Evolutionary conservation across 2,888 invertebrate genomes (phyloP).

Genomic region (Drosophila colorata): DNA sequence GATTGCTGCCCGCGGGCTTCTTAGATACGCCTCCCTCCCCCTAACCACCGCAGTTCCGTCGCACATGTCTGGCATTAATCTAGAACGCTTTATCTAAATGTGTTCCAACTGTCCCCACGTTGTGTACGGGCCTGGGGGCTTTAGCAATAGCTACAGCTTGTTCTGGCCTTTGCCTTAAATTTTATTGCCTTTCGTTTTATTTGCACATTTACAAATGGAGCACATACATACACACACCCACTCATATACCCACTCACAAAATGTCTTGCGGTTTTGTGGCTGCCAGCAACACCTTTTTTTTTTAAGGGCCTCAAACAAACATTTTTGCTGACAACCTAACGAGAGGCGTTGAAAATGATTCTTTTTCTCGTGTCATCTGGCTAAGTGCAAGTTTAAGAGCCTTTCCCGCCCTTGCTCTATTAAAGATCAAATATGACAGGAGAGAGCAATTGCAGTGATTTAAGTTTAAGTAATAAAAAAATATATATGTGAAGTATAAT

Average conservation of each 20-base stretch:
- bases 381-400: constrained; percentile 68
- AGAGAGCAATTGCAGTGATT: constrained; percentile 19
- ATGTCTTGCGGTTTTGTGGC: constrained; percentile 50
- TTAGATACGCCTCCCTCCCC: not conserved
- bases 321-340: constrained; percentile 29
- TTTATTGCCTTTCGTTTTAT: constrained; percentile 78
- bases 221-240: constrained; percentile 29
- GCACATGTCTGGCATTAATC: constrained; percentile 66
- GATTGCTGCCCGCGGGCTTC: constrained; percentile 64
- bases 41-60: not conserved
- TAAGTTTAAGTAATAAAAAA: constrained; percentile 4
- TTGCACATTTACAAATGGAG: constrained; percentile 78
- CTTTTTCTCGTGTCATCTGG: constrained; percentile 48
- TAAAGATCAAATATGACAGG: constrained; percentile 17
- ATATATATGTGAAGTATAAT: constrained; percentile 7
- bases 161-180: constrained; percentile 32
- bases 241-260: constrained; percentile 4
- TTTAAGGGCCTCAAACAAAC: constrained; percentile 35
- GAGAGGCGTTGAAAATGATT: constrained; percentile 37
- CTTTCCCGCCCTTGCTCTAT: not conserved
- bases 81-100: constrained; percentile 80
- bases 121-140: constrained; percentile 18
- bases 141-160: constrained; percentile 4
- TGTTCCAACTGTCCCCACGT: constrained; percentile 46
- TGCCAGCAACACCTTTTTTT: constrained; percentile 64